Conservation (phyloP, 2,797 vertebrate genomes). For the Graptemys geographica region DNA sequence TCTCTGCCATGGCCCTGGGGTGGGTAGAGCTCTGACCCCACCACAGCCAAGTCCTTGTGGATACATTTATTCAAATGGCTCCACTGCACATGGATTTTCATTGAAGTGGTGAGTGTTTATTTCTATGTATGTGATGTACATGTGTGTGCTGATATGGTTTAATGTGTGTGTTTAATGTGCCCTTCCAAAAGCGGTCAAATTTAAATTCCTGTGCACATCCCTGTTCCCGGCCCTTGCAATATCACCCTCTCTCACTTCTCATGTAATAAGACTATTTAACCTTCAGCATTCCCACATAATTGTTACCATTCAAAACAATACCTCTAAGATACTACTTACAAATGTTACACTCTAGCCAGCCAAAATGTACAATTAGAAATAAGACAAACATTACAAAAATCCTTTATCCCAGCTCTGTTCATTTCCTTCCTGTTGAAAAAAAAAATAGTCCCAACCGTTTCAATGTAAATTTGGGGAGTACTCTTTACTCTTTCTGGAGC, state of each 20-base stretch:
- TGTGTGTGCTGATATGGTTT: too few relatives aligned
- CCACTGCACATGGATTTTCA: too few relatives aligned
- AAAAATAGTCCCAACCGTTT: not conserved
- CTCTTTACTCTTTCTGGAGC: not conserved
- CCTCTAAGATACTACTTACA: not conserved
- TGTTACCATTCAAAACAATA: too few relatives aligned
- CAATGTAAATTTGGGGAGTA: not conserved
- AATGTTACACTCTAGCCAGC: not conserved
- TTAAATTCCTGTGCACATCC: too few relatives aligned
- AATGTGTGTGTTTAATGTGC: too few relatives aligned
- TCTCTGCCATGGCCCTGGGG: too few relatives aligned
- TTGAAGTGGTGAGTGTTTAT: too few relatives aligned
- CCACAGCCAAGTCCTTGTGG: too few relatives aligned
- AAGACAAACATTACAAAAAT: not conserved
- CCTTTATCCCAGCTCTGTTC: not conserved
- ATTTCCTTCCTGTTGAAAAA: not conserved
- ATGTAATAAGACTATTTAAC: not conserved
- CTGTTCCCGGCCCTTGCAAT: not conserved
- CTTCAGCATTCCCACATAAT: not conserved
- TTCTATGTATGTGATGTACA: too few relatives aligned
- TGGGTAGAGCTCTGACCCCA: too few relatives aligned
- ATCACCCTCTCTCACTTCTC: slow-evolving; percentile 1
- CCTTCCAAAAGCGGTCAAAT: too few relatives aligned
- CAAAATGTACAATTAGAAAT: not conserved
- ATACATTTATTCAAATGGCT: too few relatives aligned